phyloP scores from a whole-genome alignment of 2,797 vertebrate genomes.

The Pantherophis alleghaniensis region DNA sequence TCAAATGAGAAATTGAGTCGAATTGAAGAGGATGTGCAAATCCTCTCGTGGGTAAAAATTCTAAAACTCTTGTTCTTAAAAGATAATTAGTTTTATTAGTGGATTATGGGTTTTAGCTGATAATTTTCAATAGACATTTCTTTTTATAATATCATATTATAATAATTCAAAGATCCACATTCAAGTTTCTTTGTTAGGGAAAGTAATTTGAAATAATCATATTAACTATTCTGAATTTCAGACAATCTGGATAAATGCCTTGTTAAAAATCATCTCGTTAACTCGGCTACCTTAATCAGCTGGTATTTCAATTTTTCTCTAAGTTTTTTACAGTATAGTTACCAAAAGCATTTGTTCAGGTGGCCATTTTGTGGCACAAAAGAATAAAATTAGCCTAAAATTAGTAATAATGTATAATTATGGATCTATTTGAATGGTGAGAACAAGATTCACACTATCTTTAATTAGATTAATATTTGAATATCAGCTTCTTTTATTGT shows the following conservation, averaged over 20 bases:
- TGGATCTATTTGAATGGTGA: not conserved
- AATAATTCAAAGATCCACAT: not conserved
- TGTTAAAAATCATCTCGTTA: slow-evolving; percentile 19
- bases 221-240: not conserved
- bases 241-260: not conserved
- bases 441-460: slow-evolving; percentile 1
- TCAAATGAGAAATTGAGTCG: not conserved
- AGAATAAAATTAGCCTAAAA: slow-evolving; percentile 5
- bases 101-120: not conserved
- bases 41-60: not conserved
- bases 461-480: slow-evolving; percentile 36
- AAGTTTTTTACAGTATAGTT: not conserved
- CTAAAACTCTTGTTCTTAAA: not conserved
- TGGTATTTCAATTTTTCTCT: accelerated
- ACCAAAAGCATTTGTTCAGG: not conserved
- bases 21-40: not conserved
- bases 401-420: not conserved
- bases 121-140: not conserved
- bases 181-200: not conserved
- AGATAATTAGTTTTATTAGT: not conserved
- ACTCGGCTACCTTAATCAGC: slow-evolving; percentile 10
- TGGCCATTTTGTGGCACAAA: not conserved
- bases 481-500: slow-evolving; percentile 2
- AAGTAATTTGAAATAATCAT: not conserved
- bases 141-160: not conserved